A percentile compares a stretch with the other conserved stretches of the same genome.
Conservation (phyloP, 1,140 invertebrate genomes). For the Drosophila orosa region DNA sequence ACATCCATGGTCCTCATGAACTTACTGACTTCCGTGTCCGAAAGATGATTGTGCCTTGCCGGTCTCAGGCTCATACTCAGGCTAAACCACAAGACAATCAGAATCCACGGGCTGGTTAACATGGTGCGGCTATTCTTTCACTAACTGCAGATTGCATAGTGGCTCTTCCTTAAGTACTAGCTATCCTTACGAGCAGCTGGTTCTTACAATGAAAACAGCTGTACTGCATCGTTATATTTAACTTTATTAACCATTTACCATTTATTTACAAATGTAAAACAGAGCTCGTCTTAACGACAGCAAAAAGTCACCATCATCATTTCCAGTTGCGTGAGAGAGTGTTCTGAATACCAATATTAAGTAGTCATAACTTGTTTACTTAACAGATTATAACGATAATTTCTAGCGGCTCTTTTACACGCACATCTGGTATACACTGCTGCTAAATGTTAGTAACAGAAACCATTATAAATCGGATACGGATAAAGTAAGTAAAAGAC, state of each 20-base stretch:
- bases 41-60: background rate
- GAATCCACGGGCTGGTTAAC: slow-evolving; percentile 12
- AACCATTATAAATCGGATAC: background rate
- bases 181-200: background rate
- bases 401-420: slow-evolving; percentile 21
- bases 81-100: background rate
- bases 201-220: slow-evolving; percentile 28
- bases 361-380: slow-evolving; percentile 47
- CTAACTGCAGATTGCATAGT: background rate
- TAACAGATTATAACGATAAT: slow-evolving; percentile 27
- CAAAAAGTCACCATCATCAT: background rate
- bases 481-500: background rate
- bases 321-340: slow-evolving; percentile 33
- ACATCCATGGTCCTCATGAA: slow-evolving; percentile 67
- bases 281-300: slow-evolving; percentile 12
- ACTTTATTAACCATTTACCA: background rate
- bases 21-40: slow-evolving; percentile 67
- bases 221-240: background rate
- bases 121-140: slow-evolving; percentile 17
- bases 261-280: too few species aligned
- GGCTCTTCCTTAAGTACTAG: slow-evolving; percentile 31
- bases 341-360: slow-evolving; percentile 17
- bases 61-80: background rate
- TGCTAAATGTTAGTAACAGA: background rate
- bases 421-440: slow-evolving; percentile 10